phyloP scores from a whole-genome alignment of 2,888 invertebrate species.

The Agrotis segetum region DNA sequence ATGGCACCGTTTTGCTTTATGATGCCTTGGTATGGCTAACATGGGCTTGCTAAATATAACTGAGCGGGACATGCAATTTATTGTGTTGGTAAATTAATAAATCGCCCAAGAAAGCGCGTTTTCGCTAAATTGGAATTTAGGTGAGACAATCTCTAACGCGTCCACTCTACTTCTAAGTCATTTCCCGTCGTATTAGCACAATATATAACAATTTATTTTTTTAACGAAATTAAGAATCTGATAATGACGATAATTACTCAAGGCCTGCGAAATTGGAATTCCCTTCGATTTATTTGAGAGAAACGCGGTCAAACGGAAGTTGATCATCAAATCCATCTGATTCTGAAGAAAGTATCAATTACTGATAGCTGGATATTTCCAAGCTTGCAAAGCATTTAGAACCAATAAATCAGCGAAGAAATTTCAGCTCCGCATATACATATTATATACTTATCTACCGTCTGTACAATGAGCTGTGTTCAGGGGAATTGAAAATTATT shows the following conservation, averaged over 20 bases:
- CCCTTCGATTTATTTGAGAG: neutral
- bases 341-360: neutral
- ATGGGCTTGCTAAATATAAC: slow-evolving; percentile 30
- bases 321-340: neutral
- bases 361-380: too few relatives aligned
- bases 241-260: neutral
- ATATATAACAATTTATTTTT: neutral
- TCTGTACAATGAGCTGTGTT: too few relatives aligned
- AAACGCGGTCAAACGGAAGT: neutral
- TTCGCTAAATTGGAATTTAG: neutral
- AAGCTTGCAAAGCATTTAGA: too few relatives aligned
- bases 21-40: slow-evolving; percentile 38
- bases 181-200: neutral
- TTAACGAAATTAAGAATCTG: neutral
- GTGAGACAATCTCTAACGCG: neutral
- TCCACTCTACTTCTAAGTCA: neutral
- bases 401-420: too few relatives aligned
- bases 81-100: neutral
- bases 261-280: neutral
- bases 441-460: too few relatives aligned
- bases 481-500: too few relatives aligned
- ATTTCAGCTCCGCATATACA: too few relatives aligned
- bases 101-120: neutral
- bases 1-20: slow-evolving; percentile 60
- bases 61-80: neutral